phyloP scores from a whole-genome alignment of 2,113 vertebrate species.

The Clarias macrocephalus region DNA sequence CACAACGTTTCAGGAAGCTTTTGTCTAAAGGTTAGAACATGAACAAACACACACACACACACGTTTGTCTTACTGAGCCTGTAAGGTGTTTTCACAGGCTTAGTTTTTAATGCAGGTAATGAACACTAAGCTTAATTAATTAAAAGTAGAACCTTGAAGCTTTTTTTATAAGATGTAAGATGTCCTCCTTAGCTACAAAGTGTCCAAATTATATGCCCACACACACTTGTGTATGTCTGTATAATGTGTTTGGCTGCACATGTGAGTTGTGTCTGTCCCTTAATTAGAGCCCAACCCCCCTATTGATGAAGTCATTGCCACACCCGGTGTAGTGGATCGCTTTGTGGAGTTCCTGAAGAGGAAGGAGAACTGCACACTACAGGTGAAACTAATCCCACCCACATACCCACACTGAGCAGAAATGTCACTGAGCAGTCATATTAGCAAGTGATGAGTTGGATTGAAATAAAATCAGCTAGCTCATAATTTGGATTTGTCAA shows the following conservation, averaged over 20 bases:
- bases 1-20: conserved; percentile 95
- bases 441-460: neutral
- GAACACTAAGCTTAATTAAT: neutral
- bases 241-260: neutral
- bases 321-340: conserved; percentile 89
- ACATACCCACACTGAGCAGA: neutral
- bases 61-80: neutral
- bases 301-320: conserved; percentile 96
- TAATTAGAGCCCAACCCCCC: conserved; percentile 93
- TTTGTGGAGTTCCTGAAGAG: conserved; percentile 98
- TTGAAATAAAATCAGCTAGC: neutral
- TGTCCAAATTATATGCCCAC: neutral
- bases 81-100: neutral
- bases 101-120: neutral
- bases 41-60: neutral
- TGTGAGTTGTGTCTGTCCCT: conserved; percentile 22
- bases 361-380: conserved; percentile 96
- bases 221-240: neutral
- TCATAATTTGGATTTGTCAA: neutral
- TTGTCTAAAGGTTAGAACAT: conserved; percentile 88
- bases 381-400: conserved; percentile 71
- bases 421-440: no score
- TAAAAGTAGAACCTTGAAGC: neutral
- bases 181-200: neutral
- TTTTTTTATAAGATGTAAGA: neutral